Evolutionary conservation across 2,113 vertebrate species (phyloP), one percentile per base, ranked within the genome.

Genomic region (Electrona antarctica): DNA sequence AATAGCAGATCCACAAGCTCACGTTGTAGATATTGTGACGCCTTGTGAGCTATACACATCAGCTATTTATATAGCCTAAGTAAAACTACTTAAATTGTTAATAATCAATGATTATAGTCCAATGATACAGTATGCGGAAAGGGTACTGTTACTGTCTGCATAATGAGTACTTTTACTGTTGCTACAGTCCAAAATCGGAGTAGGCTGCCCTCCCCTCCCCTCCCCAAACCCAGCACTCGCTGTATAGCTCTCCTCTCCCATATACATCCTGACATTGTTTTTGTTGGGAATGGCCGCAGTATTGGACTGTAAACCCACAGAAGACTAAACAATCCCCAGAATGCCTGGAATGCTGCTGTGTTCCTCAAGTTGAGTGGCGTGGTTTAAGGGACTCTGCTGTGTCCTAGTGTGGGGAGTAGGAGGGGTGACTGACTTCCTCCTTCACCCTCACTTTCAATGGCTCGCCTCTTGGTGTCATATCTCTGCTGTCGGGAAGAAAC

Each of bases 271-370:
- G 70, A 71, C 80, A 73, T 74, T 85, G 74, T 79, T 81, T 52
- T 71, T 72, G 65, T 49, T 47, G 66, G 75, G 75, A 81, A 79
- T 64, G 74, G 72, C 68, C 67, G 69, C 74, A 80, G 62, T 60
- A 58, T 79, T 50, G 58, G 65, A 58, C 55, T 66, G 74, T 73
- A 76, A 81, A 79, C 56, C 61, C 76, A 87, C 73, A 45, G 60
- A 85, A 82, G 83, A 86, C 74, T 52, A 74, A 88, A 83, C 78
- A 81, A 84, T 87, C 81, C 73, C 58, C 74, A 81, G 84, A 89
- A 91, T 87, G 78, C 60, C 56, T 67, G 83, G 87, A 91, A 87
- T 89, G 84, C 15, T 66, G 64, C 60, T 74, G 5, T 80, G 73
- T 77, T 68, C 74, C 28, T 56, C 68, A 71, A 68, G 59, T 65